These are phyloP conservation scores for Eristalinus sepulchralis DNA, from an alignment of 2,888 invertebrate species.

Conservation along the genomic window DNA sequence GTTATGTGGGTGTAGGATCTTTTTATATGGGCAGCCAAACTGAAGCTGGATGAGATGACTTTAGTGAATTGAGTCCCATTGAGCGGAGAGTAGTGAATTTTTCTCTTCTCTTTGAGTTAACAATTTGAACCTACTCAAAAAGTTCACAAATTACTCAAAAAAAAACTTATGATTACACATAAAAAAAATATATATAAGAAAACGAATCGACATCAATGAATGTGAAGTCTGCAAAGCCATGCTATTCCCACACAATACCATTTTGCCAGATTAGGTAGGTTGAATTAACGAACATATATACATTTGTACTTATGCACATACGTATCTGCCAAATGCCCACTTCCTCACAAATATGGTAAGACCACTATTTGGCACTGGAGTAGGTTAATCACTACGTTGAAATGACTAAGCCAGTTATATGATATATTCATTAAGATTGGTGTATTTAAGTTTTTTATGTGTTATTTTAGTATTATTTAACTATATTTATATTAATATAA, in stretches of 20 bases:
- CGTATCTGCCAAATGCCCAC: constrained; percentile 46
- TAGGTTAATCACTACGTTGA: constrained; percentile 66
- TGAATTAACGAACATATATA: constrained; percentile 8
- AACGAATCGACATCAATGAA: constrained; percentile 35
- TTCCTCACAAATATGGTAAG: constrained; percentile 65
- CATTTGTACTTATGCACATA: constrained; percentile 29
- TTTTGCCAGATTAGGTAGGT: constrained; percentile 67
- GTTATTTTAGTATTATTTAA: neutral
- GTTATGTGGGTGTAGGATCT: constrained; percentile 67
- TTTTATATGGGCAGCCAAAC: constrained; percentile 43
- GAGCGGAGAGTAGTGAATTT: constrained; percentile 36
- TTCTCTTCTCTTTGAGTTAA: constrained; percentile 56
- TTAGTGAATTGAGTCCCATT: neutral
- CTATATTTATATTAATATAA: neutral
- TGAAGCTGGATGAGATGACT: constrained; percentile 24
- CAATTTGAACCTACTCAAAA: constrained; percentile 8
- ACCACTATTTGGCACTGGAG: constrained; percentile 67
- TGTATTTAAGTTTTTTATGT: constrained; percentile 21
- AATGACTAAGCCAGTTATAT: constrained; percentile 47
- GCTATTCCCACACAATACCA: constrained; percentile 68
- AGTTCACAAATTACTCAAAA: constrained; percentile 48
- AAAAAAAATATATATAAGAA: constrained; percentile 13
- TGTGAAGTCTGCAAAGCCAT: constrained; percentile 37
- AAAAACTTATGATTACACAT: neutral
- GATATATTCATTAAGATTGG: constrained; percentile 28